Evolutionary conservation across 92 coral and sea anemone genomes (phyloP), one percentile per base, ranked within the genome.

Genomic region (Zoanthus sociatus): DNA sequence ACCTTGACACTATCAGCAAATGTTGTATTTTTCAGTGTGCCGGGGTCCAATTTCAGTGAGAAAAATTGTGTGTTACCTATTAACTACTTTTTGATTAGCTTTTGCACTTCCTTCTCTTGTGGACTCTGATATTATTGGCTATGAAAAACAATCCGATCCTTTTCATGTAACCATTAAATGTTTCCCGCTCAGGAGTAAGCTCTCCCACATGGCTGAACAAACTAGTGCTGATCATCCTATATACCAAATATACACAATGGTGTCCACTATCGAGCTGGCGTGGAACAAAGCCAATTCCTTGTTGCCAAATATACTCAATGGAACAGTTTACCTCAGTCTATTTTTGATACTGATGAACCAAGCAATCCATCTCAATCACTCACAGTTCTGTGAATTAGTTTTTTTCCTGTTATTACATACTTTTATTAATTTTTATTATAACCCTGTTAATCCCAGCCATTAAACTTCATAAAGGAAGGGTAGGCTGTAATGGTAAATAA

Each of bases 91-190:
- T 48, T 18, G 67, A 31, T 87, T 87, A 11, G 88, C 78, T 21
- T 71, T 50, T 10, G 30, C 88, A 12, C 78, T 74, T 44, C 74
- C 90, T 51, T 79, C 88, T 47, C 93, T 91, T 6, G 86, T 56
- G 20, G 61, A 60, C 54, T 87, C 86, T 16, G 20, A 88, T 86
- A 55, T 83, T 73, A 79, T 93, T 93, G 17, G 90, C 96, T 20
- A 64, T 69, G 26, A 90, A 90, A 45, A 84, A 90, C 90, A 87
- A 63, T 76, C 88, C 93, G 83, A 86, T 79, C 74, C 92, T 78
- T 58, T 93, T 94, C 6, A 70, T 81, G 48, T 90, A 88, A 2
- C 87, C 51, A 18, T 20, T 78, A 67, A 90, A 92, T 53, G 85
- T 87, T 61, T 92, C 90, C 5, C 78, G 77, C 11, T 69, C 82